Evolutionary conservation across 2,113 vertebrate species (phyloP).

Genomic region (Chunga burmeisteri): DNA sequence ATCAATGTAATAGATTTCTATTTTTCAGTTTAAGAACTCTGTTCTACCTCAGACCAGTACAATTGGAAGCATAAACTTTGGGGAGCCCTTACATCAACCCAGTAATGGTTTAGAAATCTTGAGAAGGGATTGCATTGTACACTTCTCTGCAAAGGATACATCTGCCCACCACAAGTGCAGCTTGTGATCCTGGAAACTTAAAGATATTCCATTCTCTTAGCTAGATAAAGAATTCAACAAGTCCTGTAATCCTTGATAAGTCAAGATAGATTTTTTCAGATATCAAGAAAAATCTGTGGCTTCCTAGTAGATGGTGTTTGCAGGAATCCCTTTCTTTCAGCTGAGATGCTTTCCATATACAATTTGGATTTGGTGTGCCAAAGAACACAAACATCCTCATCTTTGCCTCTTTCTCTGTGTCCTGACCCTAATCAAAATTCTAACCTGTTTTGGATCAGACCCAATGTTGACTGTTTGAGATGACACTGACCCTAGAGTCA

Average conservation of each 20-base stretch:
- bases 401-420: not conserved
- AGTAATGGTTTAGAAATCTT: not conserved
- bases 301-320: not conserved
- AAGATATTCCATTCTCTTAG: not conserved
- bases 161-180: not conserved
- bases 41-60: not conserved
- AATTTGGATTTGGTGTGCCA: not conserved
- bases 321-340: not conserved
- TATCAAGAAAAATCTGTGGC: not conserved
- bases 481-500: accelerated
- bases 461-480: not conserved
- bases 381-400: not conserved
- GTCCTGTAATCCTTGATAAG: not conserved
- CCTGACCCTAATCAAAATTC: not conserved
- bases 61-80: not conserved
- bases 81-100: not conserved
- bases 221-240: not conserved
- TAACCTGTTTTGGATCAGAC: not conserved
- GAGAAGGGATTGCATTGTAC: not conserved
- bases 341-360: not conserved
- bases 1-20: not conserved
- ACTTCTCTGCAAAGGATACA: not conserved
- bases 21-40: not conserved
- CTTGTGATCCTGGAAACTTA: not conserved
- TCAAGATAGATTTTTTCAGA: not conserved